Evolutionary conservation across 2,888 invertebrate species (phyloP).

Genomic region (Thera obeliscata): DNA sequence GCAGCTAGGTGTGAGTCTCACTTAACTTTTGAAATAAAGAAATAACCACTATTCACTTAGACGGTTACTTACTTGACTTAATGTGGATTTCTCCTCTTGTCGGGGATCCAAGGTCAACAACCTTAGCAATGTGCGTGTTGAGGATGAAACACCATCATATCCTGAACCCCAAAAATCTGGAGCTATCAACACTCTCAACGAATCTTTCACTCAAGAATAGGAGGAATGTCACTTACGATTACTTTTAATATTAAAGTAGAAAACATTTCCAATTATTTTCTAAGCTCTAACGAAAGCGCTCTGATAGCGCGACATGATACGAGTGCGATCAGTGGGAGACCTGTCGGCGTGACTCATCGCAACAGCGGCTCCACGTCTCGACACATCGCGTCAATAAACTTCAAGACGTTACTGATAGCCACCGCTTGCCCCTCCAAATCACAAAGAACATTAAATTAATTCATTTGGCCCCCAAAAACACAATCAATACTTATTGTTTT

Average conservation of each 20-base stretch:
- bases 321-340: background rate
- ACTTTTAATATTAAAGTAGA: background rate
- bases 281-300: background rate
- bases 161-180: no score
- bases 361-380: slow-evolving; percentile 5
- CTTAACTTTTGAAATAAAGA: no score
- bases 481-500: no score
- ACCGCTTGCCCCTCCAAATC: background rate
- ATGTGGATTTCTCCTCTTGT: background rate
- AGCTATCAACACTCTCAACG: no score
- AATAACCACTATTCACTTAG: background rate
- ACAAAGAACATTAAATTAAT: background rate
- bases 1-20: no score
- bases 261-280: background rate
- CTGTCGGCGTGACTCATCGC: slow-evolving; percentile 6
- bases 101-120: slow-evolving; percentile 1
- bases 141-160: background rate
- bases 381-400: slow-evolving; percentile 4
- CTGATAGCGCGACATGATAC: background rate
- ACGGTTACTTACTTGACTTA: background rate
- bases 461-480: no score
- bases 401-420: background rate
- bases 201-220: no score
- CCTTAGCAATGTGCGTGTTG: background rate
- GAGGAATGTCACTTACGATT: no score